Conservation (phyloP, 2,113 vertebrate genomes). For the Oreotrochilus melanogaster region DNA sequence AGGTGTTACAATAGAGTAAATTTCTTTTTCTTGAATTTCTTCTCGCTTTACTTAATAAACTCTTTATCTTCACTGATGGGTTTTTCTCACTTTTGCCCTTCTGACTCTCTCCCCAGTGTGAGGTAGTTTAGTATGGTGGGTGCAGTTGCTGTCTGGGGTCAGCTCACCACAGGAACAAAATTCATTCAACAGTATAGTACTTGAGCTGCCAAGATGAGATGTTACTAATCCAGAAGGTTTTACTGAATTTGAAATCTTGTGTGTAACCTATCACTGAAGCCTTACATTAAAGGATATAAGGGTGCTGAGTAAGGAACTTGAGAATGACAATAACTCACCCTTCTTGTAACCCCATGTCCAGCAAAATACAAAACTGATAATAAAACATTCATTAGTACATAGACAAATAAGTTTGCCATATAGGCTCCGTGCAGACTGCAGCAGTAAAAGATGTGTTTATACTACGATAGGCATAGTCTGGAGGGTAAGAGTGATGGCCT, state of each 20-base stretch:
- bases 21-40: background rate
- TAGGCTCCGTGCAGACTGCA: background rate
- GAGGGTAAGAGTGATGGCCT: background rate
- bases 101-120: background rate
- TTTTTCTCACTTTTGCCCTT: too few relatives aligned
- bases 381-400: background rate
- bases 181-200: background rate
- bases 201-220: background rate
- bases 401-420: background rate
- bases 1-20: background rate
- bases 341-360: background rate
- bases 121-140: background rate
- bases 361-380: background rate
- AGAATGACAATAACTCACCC: background rate
- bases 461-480: too few relatives aligned
- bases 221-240: background rate
- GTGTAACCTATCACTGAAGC: background rate
- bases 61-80: background rate
- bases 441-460: background rate
- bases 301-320: background rate
- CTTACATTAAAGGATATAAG: background rate
- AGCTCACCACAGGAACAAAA: background rate
- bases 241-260: background rate
- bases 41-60: background rate
- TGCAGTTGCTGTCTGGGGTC: background rate